A percentile compares a stretch with the other conserved stretches of the same genome.
Evolutionary conservation across 2,113 vertebrate genomes (phyloP).

Genomic region (Jacana jacana): DNA sequence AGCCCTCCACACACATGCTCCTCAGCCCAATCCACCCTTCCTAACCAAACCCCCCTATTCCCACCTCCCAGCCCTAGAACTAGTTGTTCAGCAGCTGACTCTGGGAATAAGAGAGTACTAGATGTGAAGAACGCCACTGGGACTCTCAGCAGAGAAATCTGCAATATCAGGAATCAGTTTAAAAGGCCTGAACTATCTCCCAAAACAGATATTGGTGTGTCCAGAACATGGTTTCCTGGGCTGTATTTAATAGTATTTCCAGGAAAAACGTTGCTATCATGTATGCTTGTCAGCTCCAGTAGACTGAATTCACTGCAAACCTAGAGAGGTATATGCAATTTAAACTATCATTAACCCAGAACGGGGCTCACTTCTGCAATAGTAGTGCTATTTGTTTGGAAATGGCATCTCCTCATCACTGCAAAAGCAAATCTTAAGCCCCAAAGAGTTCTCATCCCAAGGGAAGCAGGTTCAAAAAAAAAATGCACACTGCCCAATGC

Average conservation of each 20-base stretch:
- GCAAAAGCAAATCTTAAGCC: not conserved
- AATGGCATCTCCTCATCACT: not conserved
- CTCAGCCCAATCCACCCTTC: not conserved
- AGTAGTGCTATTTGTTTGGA: not conserved
- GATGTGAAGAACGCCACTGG: not conserved
- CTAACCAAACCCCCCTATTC: not conserved
- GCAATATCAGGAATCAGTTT: not conserved
- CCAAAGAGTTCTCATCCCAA: not conserved
- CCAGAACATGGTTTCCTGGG: not conserved
- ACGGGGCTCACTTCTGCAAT: not conserved
- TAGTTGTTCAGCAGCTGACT: not conserved
- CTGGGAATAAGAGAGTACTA: not conserved
- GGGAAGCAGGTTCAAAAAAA: not conserved
- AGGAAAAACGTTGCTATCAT: not conserved
- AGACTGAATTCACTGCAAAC: not conserved
- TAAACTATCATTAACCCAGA: not conserved
- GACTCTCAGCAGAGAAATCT: not conserved
- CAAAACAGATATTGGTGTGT: not conserved
- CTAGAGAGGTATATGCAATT: not conserved
- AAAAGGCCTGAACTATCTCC: not conserved
- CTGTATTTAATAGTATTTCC: not conserved
- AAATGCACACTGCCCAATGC: not conserved
- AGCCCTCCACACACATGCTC: not conserved
- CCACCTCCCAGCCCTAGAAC: not conserved
- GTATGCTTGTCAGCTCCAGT: not conserved